Conservation (phyloP, 2,113 vertebrate species). For the Pleuronectes platessa region DNA sequence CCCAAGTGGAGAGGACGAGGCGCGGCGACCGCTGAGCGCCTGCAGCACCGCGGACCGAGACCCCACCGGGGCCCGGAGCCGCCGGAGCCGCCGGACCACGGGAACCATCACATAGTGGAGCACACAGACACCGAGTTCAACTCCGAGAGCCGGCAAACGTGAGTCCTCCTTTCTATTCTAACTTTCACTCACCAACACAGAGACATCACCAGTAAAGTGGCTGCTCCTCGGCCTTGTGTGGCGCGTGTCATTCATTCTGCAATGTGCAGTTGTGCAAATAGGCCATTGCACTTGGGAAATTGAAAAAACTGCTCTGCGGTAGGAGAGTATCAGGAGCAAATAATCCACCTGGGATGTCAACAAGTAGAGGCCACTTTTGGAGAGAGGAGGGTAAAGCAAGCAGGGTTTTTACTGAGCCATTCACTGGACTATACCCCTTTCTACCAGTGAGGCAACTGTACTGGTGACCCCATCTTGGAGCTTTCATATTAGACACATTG, state of each 20-base stretch:
- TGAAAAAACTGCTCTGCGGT: neutral
- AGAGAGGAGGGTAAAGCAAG: neutral
- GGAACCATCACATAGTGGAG: conserved; percentile 66
- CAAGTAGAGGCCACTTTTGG: conserved; percentile 38
- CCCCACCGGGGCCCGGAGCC: conserved; percentile 48
- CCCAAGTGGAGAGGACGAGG: conserved; percentile 70
- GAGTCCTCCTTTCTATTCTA: conserved; percentile 57
- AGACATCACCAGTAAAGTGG: neutral
- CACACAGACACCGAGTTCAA: conserved; percentile 65
- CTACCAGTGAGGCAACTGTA: conserved; percentile 4
- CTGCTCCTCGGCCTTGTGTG: neutral
- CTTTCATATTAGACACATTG: neutral
- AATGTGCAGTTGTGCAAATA: too few relatives aligned
- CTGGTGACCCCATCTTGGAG: neutral
- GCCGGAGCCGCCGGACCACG: conserved; percentile 55
- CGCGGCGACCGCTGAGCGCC: conserved; percentile 52
- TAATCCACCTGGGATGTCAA: conserved; percentile 40
- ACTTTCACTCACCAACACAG: neutral
- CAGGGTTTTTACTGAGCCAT: conserved; percentile 2
- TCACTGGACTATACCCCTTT: neutral
- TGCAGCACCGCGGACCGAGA: conserved; percentile 82
- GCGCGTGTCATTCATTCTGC: neutral
- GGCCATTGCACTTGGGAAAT: conserved; percentile 1
- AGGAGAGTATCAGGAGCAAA: neutral
- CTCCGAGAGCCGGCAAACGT: conserved; percentile 74